Conservation (phyloP, 1,140 invertebrate species). For the Eulimnadia texana region DNA sequence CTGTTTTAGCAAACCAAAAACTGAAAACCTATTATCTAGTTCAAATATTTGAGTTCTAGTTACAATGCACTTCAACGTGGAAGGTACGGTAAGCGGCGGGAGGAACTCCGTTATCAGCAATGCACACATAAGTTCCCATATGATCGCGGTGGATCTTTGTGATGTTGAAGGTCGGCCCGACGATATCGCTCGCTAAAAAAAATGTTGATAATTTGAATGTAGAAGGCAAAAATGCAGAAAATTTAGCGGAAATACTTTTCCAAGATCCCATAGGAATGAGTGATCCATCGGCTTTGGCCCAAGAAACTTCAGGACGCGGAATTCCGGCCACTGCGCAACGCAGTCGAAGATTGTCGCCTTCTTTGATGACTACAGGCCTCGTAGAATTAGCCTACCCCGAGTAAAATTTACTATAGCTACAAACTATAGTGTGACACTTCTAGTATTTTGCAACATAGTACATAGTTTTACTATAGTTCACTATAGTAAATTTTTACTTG, state of each 20-base stretch:
- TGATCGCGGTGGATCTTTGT: constrained; percentile 65
- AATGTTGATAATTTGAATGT: background rate
- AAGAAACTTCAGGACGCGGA: constrained; percentile 56
- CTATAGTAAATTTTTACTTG: no score
- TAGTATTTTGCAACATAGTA: no score
- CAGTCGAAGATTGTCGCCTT: constrained; percentile 56
- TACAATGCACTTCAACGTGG: constrained; percentile 73
- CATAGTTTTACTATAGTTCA: no score
- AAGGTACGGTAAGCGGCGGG: constrained; percentile 65
- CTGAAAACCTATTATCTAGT: background rate
- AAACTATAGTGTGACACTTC: no score
- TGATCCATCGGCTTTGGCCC: constrained; percentile 51
- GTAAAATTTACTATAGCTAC: no score
- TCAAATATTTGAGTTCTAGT: constrained; percentile 32
- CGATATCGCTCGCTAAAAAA: constrained; percentile 37
- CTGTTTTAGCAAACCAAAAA: constrained; percentile 31
- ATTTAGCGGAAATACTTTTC: constrained; percentile 33
- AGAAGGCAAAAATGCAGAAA: background rate
- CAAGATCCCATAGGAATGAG: constrained; percentile 44
- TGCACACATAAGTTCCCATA: constrained; percentile 71
- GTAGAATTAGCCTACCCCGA: constrained; percentile 20
- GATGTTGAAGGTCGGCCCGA: constrained; percentile 58
- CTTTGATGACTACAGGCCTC: constrained; percentile 42
- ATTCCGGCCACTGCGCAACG: constrained; percentile 58
- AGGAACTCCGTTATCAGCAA: constrained; percentile 74